Evolutionary conservation across 2,888 invertebrate genomes (phyloP).

Genomic region (Platynereis dumerilii): DNA sequence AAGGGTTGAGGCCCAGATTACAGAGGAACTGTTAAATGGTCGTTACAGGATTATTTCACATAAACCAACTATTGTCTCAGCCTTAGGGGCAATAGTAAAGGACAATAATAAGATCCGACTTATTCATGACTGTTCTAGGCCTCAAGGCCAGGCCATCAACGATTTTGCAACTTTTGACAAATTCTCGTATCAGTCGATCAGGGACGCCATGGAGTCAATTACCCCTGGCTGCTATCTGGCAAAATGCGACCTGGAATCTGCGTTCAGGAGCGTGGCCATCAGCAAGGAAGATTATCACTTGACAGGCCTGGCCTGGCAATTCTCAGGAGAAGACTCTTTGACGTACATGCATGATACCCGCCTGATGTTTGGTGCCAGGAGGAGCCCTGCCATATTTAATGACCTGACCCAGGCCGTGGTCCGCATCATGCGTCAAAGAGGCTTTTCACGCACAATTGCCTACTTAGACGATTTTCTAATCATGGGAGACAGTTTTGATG

Average conservation of each 20-base stretch:
- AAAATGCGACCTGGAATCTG: background rate
- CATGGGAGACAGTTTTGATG: background rate
- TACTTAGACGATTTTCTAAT: constrained; percentile 24
- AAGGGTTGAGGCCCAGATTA: no score
- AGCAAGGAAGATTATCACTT: background rate
- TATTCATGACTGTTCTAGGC: background rate
- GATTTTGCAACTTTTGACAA: background rate
- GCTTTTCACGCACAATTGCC: background rate
- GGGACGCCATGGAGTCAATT: background rate
- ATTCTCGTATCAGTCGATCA: background rate
- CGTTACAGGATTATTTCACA: no score
- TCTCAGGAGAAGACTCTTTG: background rate
- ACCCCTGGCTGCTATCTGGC: background rate
- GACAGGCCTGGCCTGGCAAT: background rate
- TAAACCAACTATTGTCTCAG: no score
- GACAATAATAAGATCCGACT: background rate
- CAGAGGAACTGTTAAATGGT: no score
- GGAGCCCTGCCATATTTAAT: constrained; percentile 18
- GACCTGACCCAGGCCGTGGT: constrained; percentile 4
- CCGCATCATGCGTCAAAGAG: constrained; percentile 14
- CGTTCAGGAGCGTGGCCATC: background rate
- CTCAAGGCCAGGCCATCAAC: background rate
- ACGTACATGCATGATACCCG: constrained; percentile 1
- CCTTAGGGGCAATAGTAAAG: no score
- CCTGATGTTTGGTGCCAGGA: background rate